A percentile compares a stretch with the other conserved stretches of the same genome.
These are phyloP conservation scores for Heteropelma amictum DNA, from an alignment of 2,888 invertebrate species.

Conservation along the genomic window DNA sequence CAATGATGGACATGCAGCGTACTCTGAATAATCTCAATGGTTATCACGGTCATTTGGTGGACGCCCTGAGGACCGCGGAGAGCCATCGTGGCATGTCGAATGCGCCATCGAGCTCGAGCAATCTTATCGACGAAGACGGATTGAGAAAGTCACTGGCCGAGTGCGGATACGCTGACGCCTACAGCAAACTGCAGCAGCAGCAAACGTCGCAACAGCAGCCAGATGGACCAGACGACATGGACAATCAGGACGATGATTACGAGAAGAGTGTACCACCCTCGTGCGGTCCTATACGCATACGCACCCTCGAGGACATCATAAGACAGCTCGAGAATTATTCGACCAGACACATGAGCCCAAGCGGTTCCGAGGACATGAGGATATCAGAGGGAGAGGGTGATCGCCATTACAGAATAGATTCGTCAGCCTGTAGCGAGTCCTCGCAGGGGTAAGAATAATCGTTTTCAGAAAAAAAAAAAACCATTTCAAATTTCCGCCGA, in stretches of 20 bases:
- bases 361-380: constrained; percentile 93
- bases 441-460: constrained; percentile 82
- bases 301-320: constrained; percentile 94
- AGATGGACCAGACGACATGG: constrained; percentile 77
- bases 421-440: constrained; percentile 85
- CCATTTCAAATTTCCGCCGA: neutral
- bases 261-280: constrained; percentile 89
- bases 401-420: constrained; percentile 91
- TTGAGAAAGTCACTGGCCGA: constrained; percentile 84
- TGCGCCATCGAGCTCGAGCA: constrained; percentile 83
- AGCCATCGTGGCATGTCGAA: constrained; percentile 83
- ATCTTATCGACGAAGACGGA: constrained; percentile 84
- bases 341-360: constrained; percentile 92
- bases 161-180: constrained; percentile 81
- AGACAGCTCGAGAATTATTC: constrained; percentile 93
- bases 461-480: too few species aligned
- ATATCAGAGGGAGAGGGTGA: constrained; percentile 95
- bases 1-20: constrained; percentile 89
- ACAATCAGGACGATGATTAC: constrained; percentile 81
- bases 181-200: constrained; percentile 81
- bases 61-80: constrained; percentile 92
- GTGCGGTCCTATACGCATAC: constrained; percentile 91
- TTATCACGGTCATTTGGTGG: constrained; percentile 94
- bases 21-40: constrained; percentile 94
- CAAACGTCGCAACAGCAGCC: constrained; percentile 85